Percentiles rank a stretch among this genome's conserved stretches.
phyloP scores from a whole-genome alignment of 2,113 vertebrate species.

The Chlorodrepanis virens region DNA sequence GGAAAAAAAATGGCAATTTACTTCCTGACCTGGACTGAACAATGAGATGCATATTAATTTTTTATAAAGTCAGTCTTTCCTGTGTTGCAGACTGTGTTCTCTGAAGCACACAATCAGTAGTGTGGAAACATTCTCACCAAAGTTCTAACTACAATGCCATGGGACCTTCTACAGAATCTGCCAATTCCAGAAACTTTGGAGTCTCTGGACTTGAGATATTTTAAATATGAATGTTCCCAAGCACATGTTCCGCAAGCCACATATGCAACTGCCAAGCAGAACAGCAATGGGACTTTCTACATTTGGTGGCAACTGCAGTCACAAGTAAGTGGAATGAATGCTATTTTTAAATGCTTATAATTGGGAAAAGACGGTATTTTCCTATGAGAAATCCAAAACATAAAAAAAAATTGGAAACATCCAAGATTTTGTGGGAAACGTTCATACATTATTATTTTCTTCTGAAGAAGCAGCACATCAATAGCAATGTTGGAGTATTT shows the following conservation, averaged over 20 bases:
- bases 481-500: not conserved
- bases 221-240: not conserved
- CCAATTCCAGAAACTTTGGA: not conserved
- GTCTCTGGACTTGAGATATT: not conserved
- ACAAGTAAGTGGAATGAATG: not conserved
- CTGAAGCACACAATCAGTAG: not conserved
- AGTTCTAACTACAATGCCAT: not conserved
- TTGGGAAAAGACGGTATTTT: not conserved
- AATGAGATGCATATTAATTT: not conserved
- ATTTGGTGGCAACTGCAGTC: not conserved
- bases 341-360: not conserved
- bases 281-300: not conserved
- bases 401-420: not conserved
- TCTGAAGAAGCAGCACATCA: not conserved
- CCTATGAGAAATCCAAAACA: not conserved
- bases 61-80: not conserved
- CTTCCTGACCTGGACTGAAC: not conserved
- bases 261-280: not conserved
- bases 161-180: not conserved
- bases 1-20: not conserved
- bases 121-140: not conserved
- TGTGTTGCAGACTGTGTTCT: not conserved
- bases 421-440: not conserved
- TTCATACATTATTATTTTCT: not conserved
- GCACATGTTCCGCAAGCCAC: not conserved